phyloP scores from a whole-genome alignment of 2,113 vertebrate genomes.

The Phylloscopus trochilus region DNA sequence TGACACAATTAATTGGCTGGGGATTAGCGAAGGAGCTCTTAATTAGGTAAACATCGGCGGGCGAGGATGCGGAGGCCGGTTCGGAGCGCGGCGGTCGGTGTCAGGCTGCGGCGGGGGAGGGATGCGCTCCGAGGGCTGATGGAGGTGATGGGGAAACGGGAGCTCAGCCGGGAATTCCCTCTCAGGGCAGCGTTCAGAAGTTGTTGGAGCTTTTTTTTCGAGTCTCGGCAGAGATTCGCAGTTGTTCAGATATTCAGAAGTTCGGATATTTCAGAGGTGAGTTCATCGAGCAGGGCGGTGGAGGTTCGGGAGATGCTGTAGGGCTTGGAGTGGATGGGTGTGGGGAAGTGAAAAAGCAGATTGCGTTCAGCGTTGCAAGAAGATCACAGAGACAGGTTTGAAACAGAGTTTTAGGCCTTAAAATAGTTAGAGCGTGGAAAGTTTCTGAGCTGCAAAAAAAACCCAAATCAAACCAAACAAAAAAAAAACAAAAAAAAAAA shows the following conservation, averaged over 20 bases:
- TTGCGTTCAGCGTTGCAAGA: not conserved
- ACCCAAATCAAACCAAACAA: too few relatives aligned
- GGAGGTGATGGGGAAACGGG: constrained; percentile 20
- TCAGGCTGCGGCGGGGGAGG: constrained; percentile 40
- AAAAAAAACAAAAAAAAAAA: too few relatives aligned
- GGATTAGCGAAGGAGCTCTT: constrained; percentile 74
- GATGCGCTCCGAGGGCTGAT: not conserved
- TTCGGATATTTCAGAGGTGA: not conserved
- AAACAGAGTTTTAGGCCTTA: not conserved
- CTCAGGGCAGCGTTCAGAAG: not conserved
- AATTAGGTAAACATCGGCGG: constrained; percentile 77
- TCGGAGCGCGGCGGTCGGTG: constrained; percentile 32
- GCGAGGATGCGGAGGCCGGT: constrained; percentile 29
- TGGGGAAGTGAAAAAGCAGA: not conserved
- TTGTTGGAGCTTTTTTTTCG: not conserved
- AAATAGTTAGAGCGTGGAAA: not conserved
- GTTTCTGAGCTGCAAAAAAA: not conserved
- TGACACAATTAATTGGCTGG: constrained; percentile 76
- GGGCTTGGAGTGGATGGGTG: not conserved
- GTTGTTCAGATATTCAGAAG: not conserved
- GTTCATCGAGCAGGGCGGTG: not conserved
- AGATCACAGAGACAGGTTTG: not conserved
- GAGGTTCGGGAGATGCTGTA: not conserved
- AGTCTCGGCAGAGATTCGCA: not conserved
- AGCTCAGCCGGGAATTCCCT: constrained; percentile 34